Evolutionary conservation across 2,888 invertebrate species (phyloP).

Genomic region (Phyto melanocephala): DNA sequence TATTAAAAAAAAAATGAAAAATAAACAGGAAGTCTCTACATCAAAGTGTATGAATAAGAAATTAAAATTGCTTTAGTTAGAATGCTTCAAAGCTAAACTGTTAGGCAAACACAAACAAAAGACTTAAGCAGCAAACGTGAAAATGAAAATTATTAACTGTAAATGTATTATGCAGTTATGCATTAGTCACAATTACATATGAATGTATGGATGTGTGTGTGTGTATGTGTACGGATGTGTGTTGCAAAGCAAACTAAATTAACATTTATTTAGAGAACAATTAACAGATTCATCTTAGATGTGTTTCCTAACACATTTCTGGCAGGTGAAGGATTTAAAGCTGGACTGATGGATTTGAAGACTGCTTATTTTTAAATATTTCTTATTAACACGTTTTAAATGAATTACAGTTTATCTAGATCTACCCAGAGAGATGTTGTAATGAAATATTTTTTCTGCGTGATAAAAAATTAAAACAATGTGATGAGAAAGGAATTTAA

Average conservation of each 20-base stretch:
- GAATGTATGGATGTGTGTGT: not conserved
- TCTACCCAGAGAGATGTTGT: not conserved
- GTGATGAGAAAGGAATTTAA: too few species aligned
- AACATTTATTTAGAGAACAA: conserved; percentile 20
- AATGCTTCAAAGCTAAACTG: not conserved
- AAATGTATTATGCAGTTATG: not conserved
- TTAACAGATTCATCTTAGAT: conserved; percentile 33
- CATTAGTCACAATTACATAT: not conserved
- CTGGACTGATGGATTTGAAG: not conserved
- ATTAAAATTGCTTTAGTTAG: not conserved
- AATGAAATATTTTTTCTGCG: not conserved
- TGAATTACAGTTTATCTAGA: conserved; percentile 5
- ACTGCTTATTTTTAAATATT: not conserved
- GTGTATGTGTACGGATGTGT: not conserved
- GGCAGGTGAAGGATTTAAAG: conserved; percentile 5
- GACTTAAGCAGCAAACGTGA: conserved; percentile 57
- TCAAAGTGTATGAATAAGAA: not conserved
- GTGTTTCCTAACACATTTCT: not conserved
- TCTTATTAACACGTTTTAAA: conserved; percentile 2
- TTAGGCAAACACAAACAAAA: conserved; percentile 55
- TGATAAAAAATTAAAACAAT: too few species aligned
- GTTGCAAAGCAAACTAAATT: not conserved
- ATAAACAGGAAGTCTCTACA: conserved; percentile 55
- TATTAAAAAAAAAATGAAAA: too few species aligned
- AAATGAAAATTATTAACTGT: conserved; percentile 20